Evolutionary conservation across 2,797 vertebrate species (phyloP), one percentile per base, ranked within the genome.

Genomic region (Oophaga sylvatica): DNA sequence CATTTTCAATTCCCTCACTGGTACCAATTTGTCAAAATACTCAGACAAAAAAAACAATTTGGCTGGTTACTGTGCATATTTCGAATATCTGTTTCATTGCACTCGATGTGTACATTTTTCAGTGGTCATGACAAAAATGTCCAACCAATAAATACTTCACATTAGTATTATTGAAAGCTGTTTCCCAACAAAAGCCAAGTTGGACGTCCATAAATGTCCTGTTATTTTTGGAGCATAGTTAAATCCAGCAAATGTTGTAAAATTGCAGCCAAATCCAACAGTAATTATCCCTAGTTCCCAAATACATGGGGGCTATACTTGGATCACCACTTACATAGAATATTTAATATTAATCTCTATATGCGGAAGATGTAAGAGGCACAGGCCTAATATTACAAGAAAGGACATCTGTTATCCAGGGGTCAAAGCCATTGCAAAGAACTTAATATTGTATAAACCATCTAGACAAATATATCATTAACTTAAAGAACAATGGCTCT

Each of bases 141-240:
- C 79, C 15, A 26, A 45, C 17, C 13, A 81, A n/a, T 63, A 81
- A 81, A 81, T 81, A 65, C 63, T 63, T 77, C 60, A 84, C 83
- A 84, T 65, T 48, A 63, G 70, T 45, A 76, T 63, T 76, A 41
- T 59, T 63, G 57, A 76, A 63, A 62, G 15, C 29, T 16, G n/a
- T 26, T 48, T 6, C 15, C 4, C 0, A 45, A 60, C 70, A 76
- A 76, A 16, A 29, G 83, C 83, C 71, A 76, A 84, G 57, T 48
- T 76, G 70, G 57, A 84, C 12, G 70, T 84, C 35, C 71, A 48
- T 22, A 63, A 84, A 76, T 65, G 31, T 75, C 62, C 35, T 84
- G 60, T 77, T 84, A 84, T 84, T 84, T 84, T 84, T 77, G 83
- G 71, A 77, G 41, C 35, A 1, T 22, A 63, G n/a, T 65, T 45